Percentiles rank a stretch among this genome's conserved stretches.
phyloP scores from a whole-genome alignment of 1,140 invertebrate genomes.

The Thaumetopoea pityocampa region DNA sequence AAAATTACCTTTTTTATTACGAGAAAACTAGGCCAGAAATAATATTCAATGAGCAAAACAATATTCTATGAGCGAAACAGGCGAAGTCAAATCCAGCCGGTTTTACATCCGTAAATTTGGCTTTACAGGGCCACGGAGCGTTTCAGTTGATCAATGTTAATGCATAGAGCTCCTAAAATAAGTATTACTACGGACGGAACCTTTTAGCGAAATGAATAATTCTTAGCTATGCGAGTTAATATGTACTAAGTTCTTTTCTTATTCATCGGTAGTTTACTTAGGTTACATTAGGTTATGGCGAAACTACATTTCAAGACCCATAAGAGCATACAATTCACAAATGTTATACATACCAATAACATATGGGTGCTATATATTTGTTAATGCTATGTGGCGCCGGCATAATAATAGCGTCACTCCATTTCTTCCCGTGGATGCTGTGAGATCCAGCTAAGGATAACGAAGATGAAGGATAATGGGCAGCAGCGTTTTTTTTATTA shows the following conservation, averaged over 20 bases:
- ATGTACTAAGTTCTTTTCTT: conserved; percentile 27
- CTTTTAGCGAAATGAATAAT: conserved; percentile 37
- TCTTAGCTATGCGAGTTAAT: conserved; percentile 21
- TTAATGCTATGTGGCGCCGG: no score
- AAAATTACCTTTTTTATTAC: no score
- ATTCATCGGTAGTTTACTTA: conserved; percentile 7
- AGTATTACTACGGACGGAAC: conserved; percentile 21
- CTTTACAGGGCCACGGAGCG: conserved; percentile 19
- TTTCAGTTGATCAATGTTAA: conserved; percentile 35
- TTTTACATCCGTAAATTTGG: conserved; percentile 19
- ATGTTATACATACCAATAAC: no score
- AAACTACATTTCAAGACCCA: no score
- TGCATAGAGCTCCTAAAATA: conserved; percentile 24
- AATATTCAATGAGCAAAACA: conserved; percentile 17
- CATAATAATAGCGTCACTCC: no score
- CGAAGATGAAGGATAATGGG: no score
- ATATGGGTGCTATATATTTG: no score
- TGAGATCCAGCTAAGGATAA: no score
- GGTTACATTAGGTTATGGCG: conserved; percentile 3
- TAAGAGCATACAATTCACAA: no score
- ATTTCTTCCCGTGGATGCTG: no score
- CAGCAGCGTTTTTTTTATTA: no score
- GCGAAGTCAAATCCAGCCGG: conserved; percentile 24
- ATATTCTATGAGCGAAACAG: no score
- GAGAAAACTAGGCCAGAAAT: background rate